A percentile compares a stretch with the other conserved stretches of the same genome.
These are phyloP conservation scores for Herpailurus yagouaroundi DNA, from an alignment of 2,113 vertebrate genomes.

Conservation along the genomic window DNA sequence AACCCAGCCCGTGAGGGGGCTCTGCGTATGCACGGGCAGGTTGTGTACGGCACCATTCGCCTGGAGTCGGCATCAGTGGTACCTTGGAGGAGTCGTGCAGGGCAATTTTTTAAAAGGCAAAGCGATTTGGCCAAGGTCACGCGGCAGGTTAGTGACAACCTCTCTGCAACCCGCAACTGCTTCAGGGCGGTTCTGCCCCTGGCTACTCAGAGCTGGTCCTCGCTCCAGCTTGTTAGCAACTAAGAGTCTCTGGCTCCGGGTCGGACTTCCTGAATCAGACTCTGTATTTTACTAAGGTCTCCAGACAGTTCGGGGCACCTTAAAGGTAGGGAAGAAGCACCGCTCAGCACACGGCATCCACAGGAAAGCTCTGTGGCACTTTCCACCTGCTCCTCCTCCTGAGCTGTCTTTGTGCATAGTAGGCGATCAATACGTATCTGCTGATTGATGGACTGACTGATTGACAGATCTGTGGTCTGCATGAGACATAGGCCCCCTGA, in stretches of 20 bases:
- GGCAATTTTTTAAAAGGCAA: not conserved
- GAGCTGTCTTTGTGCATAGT: conserved; percentile 24
- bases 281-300: not conserved
- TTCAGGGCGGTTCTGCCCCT: not conserved
- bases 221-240: not conserved
- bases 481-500: conserved; percentile 91
- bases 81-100: not conserved
- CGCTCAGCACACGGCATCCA: no score
- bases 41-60: not conserved
- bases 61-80: rapidly evolving
- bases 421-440: conserved; percentile 58
- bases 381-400: not conserved
- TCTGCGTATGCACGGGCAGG: rapidly evolving
- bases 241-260: not conserved
- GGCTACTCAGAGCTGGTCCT: no score
- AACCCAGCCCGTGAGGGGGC: not conserved
- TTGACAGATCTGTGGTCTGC: conserved; percentile 88
- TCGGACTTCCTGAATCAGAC: not conserved
- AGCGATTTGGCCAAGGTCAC: not conserved
- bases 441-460: conserved; percentile 50
- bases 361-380: not conserved
- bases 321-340: not conserved
- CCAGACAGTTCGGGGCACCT: not conserved
- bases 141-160: not conserved
- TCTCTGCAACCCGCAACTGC: not conserved